phyloP scores from a whole-genome alignment of 2,113 vertebrate genomes.

The Pontoporia blainvillei region DNA sequence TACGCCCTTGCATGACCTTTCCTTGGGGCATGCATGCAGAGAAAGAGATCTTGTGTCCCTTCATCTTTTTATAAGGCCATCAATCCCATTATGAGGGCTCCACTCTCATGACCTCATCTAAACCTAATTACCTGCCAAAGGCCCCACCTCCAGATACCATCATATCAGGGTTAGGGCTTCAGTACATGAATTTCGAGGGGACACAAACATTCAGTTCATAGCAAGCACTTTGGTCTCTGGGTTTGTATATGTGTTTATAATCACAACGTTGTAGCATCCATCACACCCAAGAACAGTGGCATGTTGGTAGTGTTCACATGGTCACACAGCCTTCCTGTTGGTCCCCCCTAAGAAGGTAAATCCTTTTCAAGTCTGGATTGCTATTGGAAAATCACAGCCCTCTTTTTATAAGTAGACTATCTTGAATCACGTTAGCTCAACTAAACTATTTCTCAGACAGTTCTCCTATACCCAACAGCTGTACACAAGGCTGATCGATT shows the following conservation, averaged over 20 bases:
- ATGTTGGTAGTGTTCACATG: background rate
- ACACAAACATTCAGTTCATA: background rate
- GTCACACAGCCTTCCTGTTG: background rate
- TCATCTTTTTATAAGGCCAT: background rate
- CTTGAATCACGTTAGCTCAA: background rate
- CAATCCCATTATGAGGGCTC: background rate
- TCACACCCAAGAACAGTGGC: background rate
- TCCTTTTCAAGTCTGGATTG: conserved; percentile 7
- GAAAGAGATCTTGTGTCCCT: background rate
- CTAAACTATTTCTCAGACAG: conserved; percentile 12
- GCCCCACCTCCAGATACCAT: background rate
- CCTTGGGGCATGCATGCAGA: background rate
- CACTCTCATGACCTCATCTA: background rate
- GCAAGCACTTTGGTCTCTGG: background rate
- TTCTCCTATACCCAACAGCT: background rate
- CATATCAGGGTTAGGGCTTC: background rate
- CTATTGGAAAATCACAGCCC: background rate
- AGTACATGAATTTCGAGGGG: background rate
- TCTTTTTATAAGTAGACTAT: conserved; percentile 7
- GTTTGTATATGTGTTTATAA: background rate
- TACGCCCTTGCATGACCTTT: background rate
- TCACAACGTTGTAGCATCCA: background rate
- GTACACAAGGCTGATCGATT: background rate
- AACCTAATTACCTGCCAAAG: background rate
- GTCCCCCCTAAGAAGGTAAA: background rate